Base-by-base conservation (phyloP, 2,888 invertebrate species). In the Andrena haemorrhoa region DNA sequence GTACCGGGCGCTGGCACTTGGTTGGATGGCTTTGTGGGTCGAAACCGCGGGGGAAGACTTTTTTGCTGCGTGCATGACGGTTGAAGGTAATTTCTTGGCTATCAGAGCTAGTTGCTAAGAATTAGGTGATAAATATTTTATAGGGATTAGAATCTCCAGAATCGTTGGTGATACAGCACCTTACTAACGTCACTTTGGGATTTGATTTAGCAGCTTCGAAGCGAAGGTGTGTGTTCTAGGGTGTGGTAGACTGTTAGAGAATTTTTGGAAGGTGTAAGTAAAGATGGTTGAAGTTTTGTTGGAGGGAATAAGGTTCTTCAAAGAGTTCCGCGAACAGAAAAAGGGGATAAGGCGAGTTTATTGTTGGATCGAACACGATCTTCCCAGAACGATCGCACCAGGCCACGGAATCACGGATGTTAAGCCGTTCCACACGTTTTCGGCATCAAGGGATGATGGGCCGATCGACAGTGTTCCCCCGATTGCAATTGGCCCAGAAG, bases 341-440 rank as follows among this genome's bases (percentile, higher is more conserved):
- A 31, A 49, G 49, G 69, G 35, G 8, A 68, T 61, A 31, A 56
- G 58, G 60, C 41, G 49, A 64, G 35, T 84, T 77, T 35, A 76
- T 77, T 70, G 79, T 73, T 61, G 47, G 71, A 75, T 66, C 75
- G 29, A 72, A 33, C 51, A 60, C 58, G 58, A 60, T 60, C 58
- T 70, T 47, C 58, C 41, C 70, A 35, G 53, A 72, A 80, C 61
- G 84, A 83, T 77, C 73, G 75, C 69, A 58, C 71, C 66, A 68
- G 66, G 69, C 64, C 65, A 66, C 75, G 83, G 81, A 85, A 85
- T 74, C 82, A 86, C 73, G 82, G 82, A 80, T 83, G 76, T 86
- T 86, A 83, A 75, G 49, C 56, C 79, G 82, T 84, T 80, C 73
- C 82, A 79, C 79, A 81, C 75, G 81, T 84, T 84, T 86, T 84